Evolutionary conservation across 2,888 invertebrate genomes (phyloP).

Genomic region (Lithophane ornitopus): DNA sequence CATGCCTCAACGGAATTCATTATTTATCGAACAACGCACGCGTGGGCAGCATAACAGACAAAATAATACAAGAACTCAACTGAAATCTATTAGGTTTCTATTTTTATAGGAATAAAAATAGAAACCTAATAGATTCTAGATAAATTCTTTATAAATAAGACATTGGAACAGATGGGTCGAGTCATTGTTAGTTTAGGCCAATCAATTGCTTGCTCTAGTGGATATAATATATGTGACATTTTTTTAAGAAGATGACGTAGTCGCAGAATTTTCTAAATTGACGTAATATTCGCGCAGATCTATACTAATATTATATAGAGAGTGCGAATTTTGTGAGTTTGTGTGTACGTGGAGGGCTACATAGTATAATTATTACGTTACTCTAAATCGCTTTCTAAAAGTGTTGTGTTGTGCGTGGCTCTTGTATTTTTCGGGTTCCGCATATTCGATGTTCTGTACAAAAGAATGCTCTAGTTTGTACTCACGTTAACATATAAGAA

Average conservation of each 20-base stretch:
- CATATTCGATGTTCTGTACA: not conserved
- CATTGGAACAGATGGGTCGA: conserved; percentile 2
- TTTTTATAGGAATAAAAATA: conserved; percentile 10
- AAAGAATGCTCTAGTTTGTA: not conserved
- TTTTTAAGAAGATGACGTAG: not conserved
- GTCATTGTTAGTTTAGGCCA: conserved; percentile 24
- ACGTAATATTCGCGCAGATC: not conserved
- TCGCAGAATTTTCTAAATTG: not conserved
- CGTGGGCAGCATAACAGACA: conserved; percentile 36
- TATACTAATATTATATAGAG: too few species aligned
- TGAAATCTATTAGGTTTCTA: conserved; percentile 35
- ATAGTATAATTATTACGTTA: not conserved
- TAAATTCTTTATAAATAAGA: conserved; percentile 9
- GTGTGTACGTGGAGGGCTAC: too few species aligned
- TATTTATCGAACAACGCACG: conserved; percentile 7
- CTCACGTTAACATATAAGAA: not conserved
- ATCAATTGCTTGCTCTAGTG: conserved; percentile 23
- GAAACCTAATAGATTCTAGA: too few species aligned
- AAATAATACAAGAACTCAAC: conserved; percentile 32
- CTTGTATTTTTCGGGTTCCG: not conserved
- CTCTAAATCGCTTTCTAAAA: not conserved
- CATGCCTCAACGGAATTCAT: conserved; percentile 32
- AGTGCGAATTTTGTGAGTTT: too few species aligned
- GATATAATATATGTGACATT: not conserved
- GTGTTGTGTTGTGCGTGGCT: not conserved